Evolutionary conservation across 1,140 invertebrate species (phyloP).

Genomic region (Eurosta solidaginis): DNA sequence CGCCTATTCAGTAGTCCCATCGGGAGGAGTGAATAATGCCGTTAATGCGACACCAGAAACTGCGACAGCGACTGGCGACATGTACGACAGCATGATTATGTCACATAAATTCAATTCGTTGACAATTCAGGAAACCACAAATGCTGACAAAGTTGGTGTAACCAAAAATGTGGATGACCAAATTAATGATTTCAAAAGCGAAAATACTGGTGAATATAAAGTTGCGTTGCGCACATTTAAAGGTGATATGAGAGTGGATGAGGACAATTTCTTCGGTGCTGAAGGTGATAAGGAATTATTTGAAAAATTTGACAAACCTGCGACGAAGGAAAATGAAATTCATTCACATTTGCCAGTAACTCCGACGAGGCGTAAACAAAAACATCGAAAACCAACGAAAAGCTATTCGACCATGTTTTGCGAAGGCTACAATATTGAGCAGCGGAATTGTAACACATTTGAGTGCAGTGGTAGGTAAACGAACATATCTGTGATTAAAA

Average conservation of each 20-base stretch:
- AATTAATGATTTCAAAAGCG: conserved; percentile 28
- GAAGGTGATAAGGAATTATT: not conserved
- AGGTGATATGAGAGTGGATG: conserved; percentile 29
- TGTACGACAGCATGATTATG: conserved; percentile 46
- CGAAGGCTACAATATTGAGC: conserved; percentile 59
- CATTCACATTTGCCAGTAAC: not conserved
- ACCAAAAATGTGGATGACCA: not conserved
- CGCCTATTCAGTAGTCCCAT: not conserved
- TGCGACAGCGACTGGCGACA: not conserved
- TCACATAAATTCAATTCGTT: conserved; percentile 9
- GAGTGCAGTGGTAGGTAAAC: conserved; percentile 53
- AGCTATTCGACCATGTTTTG: conserved; percentile 53
- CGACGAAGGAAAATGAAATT: not conserved
- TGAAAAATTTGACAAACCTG: too few species aligned
- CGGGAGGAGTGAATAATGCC: not conserved
- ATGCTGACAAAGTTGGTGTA: not conserved
- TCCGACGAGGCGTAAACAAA: conserved; percentile 10
- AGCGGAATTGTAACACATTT: conserved; percentile 58
- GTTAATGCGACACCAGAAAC: not conserved
- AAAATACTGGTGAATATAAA: not conserved
- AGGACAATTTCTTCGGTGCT: not conserved
- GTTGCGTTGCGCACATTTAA: conserved; percentile 29
- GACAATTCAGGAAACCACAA: not conserved
- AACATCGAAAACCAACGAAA: conserved; percentile 49
- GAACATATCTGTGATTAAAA: too few species aligned